Conservation (phyloP, 2,113 vertebrate genomes). For the Orycteropus afer region DNA sequence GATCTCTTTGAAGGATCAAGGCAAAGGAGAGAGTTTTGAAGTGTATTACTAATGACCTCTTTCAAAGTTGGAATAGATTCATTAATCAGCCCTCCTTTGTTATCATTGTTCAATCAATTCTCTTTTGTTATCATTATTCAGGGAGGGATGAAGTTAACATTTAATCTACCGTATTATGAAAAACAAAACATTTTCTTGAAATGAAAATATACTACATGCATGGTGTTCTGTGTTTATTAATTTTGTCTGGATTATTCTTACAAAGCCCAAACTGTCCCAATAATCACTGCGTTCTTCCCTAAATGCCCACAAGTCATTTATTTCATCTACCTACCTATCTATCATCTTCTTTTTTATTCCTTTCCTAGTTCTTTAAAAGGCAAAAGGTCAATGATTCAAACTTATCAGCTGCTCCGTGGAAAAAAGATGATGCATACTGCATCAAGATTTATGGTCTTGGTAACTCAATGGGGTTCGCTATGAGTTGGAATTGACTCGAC, state of each 20-base stretch:
- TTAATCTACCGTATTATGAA: not conserved
- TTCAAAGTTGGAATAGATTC: not conserved
- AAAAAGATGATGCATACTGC: too few relatives aligned
- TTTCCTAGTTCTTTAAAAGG: not conserved
- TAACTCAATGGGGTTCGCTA: too few relatives aligned
- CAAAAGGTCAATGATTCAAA: too few relatives aligned
- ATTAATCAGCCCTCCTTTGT: constrained; percentile 40
- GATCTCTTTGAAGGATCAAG: constrained; percentile 25
- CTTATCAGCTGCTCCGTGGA: too few relatives aligned
- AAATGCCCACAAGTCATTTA: not conserved
- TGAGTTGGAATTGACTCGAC: too few relatives aligned
- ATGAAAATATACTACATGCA: not conserved
- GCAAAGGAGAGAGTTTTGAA: constrained; percentile 36
- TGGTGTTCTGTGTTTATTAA: not conserved
- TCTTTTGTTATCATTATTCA: constrained; percentile 38
- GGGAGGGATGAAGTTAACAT: not conserved
- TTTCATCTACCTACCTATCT: not conserved
- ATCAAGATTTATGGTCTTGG: too few relatives aligned
- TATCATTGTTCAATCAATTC: constrained; percentile 19
- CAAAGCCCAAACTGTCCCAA: not conserved
- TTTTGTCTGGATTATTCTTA: not conserved
- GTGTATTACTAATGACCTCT: constrained; percentile 41
- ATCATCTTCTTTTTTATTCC: not conserved
- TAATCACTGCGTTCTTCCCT: not conserved
- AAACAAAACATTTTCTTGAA: constrained; percentile 29